phyloP scores from a whole-genome alignment of 2,888 invertebrate genomes.

The Hermodice carunculata region DNA sequence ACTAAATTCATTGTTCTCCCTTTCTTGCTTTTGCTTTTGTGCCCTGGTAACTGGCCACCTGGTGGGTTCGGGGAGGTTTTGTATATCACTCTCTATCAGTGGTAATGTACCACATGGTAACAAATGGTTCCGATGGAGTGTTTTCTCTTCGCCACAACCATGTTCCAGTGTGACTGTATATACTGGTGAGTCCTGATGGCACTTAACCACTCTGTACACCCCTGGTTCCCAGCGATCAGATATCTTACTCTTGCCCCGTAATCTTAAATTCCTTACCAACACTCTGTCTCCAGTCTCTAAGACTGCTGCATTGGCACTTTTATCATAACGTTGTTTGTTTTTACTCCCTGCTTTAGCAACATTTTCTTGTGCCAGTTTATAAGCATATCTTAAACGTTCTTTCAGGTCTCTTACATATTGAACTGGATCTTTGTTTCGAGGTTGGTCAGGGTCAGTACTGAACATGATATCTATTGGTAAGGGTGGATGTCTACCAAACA shows the following conservation, averaged over 20 bases:
- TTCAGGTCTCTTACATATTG: conserved; percentile 14
- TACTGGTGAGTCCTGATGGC: no score
- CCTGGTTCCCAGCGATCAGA: conserved; percentile 25
- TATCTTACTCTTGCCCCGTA: conserved; percentile 27
- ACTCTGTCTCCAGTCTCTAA: conserved; percentile 24
- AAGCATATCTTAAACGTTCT: conserved; percentile 15
- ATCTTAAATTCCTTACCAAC: conserved; percentile 16
- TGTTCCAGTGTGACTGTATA: no score
- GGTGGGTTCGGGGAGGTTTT: no score
- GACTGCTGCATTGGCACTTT: conserved; percentile 15
- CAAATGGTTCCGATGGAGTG: no score
- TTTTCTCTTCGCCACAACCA: no score
- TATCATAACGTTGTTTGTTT: conserved; percentile 23
- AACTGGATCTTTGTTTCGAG: no score
- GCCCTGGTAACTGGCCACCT: no score
- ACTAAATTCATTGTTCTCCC: no score
- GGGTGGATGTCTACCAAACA: conserved; percentile 28
- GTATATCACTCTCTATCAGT: no score
- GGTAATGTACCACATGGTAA: no score
- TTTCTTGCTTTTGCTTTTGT: no score
- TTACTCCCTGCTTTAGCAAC: not conserved
- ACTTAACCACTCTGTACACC: no score
- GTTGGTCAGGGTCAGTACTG: not conserved
- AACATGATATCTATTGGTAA: conserved; percentile 16
- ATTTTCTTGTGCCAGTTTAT: conserved; percentile 1